Base-by-base conservation (phyloP, 2,888 invertebrate species). In the Agrochola lychnidis region DNA sequence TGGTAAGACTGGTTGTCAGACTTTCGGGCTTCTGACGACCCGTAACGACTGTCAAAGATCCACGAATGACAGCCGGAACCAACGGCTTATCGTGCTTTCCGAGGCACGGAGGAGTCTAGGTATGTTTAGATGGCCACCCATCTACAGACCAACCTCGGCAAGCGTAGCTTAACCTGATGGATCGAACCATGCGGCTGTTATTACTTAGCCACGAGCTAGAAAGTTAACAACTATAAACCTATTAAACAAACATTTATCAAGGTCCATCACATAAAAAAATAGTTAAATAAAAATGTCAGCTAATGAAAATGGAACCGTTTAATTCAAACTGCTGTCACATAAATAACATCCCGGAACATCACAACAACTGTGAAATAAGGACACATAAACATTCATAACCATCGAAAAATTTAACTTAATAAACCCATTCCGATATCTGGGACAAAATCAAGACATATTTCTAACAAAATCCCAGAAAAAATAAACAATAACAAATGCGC, bases 391-490 rank as follows among this genome's bases (percentile, higher is more conserved):
- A 81, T 85, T 85, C 80, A 73, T 76, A 68, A 40, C 53, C 30
- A 63, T 70, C 48, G 42, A 70, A 71, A 79, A 81, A 76, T 72
- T 79, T 77, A 79, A 87, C 85, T 85, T 87, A 91, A 91, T 89
- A 89, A 90, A 90, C 87, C 85, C 87, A 90, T 92, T 90, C 70
- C 66, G 56, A 82, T 88, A 89, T 87, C 84, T 78, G 48, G 59
- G 59, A 87, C 87, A 87, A 77, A 87, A 89, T 89, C 89, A 86
- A 85, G 85, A 85, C 76, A 87, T 88, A 89, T 88, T 87, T 88
- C 83, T 87, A 78, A 89, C 86, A 85, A 89, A 90, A 86, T 76
- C 80, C 56, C 75, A 75, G 66, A 82, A 88, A 82, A 83, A 87
- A 87, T 84, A 86, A 78, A 85, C 72, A 78, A 74, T 79, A 82